A percentile compares a stretch with the other conserved stretches of the same genome.
phyloP scores from a whole-genome alignment of 1,140 invertebrate species.

The Chironomus tepperi region DNA sequence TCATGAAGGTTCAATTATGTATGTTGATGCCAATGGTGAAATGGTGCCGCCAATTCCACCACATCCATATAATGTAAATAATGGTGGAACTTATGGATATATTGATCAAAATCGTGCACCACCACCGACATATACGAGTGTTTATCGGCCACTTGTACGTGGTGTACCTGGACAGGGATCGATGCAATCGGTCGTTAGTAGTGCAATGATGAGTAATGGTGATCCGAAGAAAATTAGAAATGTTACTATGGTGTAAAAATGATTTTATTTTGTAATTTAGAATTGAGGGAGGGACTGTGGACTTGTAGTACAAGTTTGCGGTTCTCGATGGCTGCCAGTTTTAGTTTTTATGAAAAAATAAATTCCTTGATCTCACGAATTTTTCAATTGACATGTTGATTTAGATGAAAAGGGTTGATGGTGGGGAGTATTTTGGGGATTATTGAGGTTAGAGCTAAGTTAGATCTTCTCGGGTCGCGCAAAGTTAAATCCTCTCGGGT shows the following conservation, averaged over 20 bases:
- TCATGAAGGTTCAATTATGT: slow-evolving; percentile 32
- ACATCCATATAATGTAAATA: not conserved
- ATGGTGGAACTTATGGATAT: slow-evolving; percentile 30
- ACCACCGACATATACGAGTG: not conserved
- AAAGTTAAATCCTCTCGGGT: no score
- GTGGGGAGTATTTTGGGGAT: no score
- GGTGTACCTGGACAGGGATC: slow-evolving; percentile 34
- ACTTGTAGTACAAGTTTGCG: no score
- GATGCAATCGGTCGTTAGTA: slow-evolving; percentile 40
- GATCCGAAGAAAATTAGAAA: slow-evolving; percentile 36
- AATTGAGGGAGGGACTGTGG: no score
- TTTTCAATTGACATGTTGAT: no score
- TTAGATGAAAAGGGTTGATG: no score
- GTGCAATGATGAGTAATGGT: slow-evolving; percentile 28
- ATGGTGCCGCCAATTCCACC: slow-evolving; percentile 19
- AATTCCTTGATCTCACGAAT: no score
- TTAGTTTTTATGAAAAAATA: no score
- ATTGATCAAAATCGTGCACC: slow-evolving; percentile 33
- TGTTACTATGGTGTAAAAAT: slow-evolving; percentile 41
- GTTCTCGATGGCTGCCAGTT: no score
- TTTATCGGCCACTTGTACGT: not conserved
- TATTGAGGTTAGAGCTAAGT: no score
- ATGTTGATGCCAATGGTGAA: slow-evolving; percentile 28
- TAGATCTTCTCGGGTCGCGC: no score
- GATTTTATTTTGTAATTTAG: no score